Base-by-base conservation (phyloP, 2,797 vertebrate genomes). In the Octomys mimax region DNA sequence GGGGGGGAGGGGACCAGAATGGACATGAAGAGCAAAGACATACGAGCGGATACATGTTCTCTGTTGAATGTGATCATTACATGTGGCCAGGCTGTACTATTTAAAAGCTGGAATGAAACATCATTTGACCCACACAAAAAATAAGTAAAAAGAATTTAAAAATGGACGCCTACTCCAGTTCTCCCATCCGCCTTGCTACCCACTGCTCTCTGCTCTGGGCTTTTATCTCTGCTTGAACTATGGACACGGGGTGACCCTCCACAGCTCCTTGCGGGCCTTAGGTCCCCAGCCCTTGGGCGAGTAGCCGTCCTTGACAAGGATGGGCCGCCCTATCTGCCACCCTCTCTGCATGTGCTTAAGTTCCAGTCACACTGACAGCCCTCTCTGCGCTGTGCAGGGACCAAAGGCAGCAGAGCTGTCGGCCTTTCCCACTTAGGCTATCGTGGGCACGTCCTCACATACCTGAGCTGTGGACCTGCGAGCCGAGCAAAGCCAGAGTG, bases 341-440 rank as follows among this genome's bases (percentile, higher is more conserved):
- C 68, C 14, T 70, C n/a, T 21, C n/a, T 36, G 19, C 7, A 36
- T 18, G 2, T 36, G n/a, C 68, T 21, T 18, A 7, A 18, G 33
- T 18, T 68, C 66, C 66, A 0, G 66, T n/a, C 18, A 36, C n/a
- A 19, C 68, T 21, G 39, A 39, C 33, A 21, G 6, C n/a, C 19
- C 6, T 3, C 68, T 36, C 26, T 16, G 68, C 1, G 3, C 6
- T 5, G 31, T 6, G 1, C 66, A 14, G n/a, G 14, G 4, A 6
- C 16, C 31, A 68, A 4, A n/a, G 66, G 66, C 14, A n/a, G 66
- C 31, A 68, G 2, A 18, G 66, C 16, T 6, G 66, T 14, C 13
- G 14, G 66, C 31, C 33, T 18, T 24, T 61, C 5, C 6, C 6
- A 33, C 6, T 5, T 68, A 6, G 33, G 66, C 66, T n/a, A 31